These are phyloP conservation scores for Diaphora mendica DNA, from an alignment of 2,888 invertebrate species.

Conservation along the genomic window DNA sequence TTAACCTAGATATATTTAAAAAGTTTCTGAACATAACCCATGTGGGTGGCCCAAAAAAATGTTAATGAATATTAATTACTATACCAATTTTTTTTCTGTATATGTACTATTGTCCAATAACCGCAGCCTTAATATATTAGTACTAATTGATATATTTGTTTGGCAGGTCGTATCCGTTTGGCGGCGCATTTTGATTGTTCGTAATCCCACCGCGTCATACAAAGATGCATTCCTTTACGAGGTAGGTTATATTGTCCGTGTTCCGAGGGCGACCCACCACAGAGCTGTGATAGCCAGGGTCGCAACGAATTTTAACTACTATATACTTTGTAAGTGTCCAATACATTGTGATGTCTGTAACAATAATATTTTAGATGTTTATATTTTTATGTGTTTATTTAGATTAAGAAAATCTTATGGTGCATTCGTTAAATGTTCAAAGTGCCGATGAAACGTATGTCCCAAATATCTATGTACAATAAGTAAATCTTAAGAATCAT, in stretches of 20 bases:
- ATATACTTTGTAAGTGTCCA: slow-evolving; percentile 80
- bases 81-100: too few species aligned
- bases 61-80: too few species aligned
- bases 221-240: slow-evolving; percentile 73
- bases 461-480: slow-evolving; percentile 45
- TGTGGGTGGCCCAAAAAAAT: too few species aligned
- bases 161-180: slow-evolving; percentile 78
- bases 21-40: too few species aligned
- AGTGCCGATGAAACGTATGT: slow-evolving; percentile 54
- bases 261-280: slow-evolving; percentile 62
- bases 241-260: slow-evolving; percentile 63
- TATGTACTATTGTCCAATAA: background rate
- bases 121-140: too few species aligned
- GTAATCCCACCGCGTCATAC: slow-evolving; percentile 70
- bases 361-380: slow-evolving; percentile 85
- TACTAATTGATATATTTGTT: slow-evolving; percentile 11
- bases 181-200: slow-evolving; percentile 80
- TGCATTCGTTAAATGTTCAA: slow-evolving; percentile 83
- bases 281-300: slow-evolving; percentile 68
- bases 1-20: too few species aligned
- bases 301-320: slow-evolving; percentile 83
- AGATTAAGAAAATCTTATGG: slow-evolving; percentile 71
- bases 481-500: slow-evolving; percentile 56
- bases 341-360: slow-evolving; percentile 84
- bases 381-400: slow-evolving; percentile 85